Conservation (phyloP, 2,113 vertebrate species). For the Phylloscopus trochiloides region DNA sequence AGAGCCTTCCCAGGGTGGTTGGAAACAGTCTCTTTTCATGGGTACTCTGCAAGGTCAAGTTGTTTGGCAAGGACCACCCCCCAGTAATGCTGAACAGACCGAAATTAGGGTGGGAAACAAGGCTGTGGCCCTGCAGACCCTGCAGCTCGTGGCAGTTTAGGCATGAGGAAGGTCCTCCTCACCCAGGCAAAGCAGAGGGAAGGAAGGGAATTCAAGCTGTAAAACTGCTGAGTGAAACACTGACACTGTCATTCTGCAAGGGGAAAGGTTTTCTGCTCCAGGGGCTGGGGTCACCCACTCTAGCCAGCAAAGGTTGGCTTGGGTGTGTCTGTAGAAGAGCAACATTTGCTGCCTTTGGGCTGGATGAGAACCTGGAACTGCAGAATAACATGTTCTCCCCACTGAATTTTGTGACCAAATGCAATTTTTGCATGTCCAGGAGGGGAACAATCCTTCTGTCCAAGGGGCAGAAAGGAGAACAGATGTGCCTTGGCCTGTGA, state of each 20-base stretch:
- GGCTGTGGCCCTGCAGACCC: background rate
- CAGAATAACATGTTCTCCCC: too few species aligned
- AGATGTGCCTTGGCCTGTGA: background rate
- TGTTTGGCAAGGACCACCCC: background rate
- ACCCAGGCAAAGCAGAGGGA: background rate
- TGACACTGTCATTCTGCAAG: background rate
- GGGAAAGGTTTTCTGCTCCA: background rate
- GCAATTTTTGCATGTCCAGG: too few species aligned
- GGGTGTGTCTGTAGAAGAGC: accelerated
- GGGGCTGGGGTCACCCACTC: background rate
- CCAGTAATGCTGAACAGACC: accelerated
- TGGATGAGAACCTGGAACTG: background rate
- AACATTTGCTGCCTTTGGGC: background rate
- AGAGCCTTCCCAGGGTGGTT: background rate
- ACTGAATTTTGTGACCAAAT: background rate
- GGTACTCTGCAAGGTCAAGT: background rate
- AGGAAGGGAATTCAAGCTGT: background rate
- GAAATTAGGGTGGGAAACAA: background rate
- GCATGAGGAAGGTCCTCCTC: background rate
- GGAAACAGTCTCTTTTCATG: background rate
- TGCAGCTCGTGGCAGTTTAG: accelerated
- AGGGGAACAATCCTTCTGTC: background rate
- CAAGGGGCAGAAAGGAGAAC: background rate
- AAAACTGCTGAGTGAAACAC: background rate
- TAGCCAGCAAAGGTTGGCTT: background rate